Percentiles rank a stretch among this genome's conserved stretches.
Evolutionary conservation across 37 sponge, comb jelly and placozoan genomes (phyloP).

Genomic region (Eunapius fragilis): DNA sequence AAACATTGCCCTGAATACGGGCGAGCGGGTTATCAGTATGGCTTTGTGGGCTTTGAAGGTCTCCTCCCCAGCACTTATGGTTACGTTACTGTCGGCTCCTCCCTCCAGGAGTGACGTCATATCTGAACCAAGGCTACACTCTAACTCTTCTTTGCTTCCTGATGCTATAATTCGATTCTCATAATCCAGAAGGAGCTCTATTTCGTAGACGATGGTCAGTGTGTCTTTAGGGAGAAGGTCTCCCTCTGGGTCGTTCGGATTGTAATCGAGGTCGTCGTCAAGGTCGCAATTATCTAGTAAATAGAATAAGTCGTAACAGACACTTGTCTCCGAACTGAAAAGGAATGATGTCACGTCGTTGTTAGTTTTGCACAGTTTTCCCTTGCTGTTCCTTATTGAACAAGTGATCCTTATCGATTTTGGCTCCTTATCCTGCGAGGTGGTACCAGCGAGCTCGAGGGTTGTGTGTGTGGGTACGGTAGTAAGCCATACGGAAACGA

Average conservation of each 20-base stretch:
- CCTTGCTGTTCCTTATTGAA: neutral
- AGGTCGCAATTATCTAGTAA: neutral
- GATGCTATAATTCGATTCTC: neutral
- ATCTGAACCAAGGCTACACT: slow-evolving; percentile 53
- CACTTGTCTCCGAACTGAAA: neutral
- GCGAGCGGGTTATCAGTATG: slow-evolving; percentile 74
- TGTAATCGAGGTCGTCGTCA: neutral
- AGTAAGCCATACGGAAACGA: neutral
- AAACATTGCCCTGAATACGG: slow-evolving; percentile 91
- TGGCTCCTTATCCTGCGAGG: too few species aligned
- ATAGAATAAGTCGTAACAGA: neutral
- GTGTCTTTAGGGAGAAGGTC: neutral
- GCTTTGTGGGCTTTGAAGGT: slow-evolving; percentile 75
- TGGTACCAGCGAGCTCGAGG: too few species aligned
- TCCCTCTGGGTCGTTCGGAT: neutral
- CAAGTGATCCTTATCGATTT: neutral
- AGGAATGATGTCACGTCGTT: neutral
- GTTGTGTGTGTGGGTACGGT: neutral
- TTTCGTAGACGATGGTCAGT: neutral
- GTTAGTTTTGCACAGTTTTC: neutral
- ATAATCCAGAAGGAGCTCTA: neutral
- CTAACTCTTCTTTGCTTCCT: neutral
- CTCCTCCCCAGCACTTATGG: slow-evolving; percentile 35
- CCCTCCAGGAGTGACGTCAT: slow-evolving; percentile 42
- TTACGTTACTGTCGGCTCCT: slow-evolving; percentile 59